Percentiles rank a stretch among this genome's conserved stretches.
Evolutionary conservation across 2,888 invertebrate species (phyloP).

Genomic region (Drosophila putrida): DNA sequence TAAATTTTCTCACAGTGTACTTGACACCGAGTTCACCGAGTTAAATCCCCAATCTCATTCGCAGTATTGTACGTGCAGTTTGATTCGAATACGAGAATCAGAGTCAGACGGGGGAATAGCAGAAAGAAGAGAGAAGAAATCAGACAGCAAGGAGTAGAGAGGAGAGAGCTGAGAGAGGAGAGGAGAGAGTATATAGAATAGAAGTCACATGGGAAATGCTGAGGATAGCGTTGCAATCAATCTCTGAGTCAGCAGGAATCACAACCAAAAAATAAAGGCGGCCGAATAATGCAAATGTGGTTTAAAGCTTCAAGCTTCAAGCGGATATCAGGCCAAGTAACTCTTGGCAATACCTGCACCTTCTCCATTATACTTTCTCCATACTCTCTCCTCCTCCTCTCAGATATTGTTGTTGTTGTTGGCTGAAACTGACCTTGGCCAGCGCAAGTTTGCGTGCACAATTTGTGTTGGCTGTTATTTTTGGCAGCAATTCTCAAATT

Average conservation of each 20-base stretch:
- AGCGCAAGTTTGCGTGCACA: constrained; percentile 68
- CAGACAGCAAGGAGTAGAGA: not conserved
- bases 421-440: constrained; percentile 63
- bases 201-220: constrained; percentile 25
- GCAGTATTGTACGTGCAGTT: constrained; percentile 1
- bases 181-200: not conserved
- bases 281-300: constrained; percentile 64
- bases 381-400: not conserved
- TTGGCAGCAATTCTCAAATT: constrained; percentile 65
- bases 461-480: constrained; percentile 66
- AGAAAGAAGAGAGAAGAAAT: not conserved
- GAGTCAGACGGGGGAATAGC: not conserved
- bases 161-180: not conserved
- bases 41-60: constrained; percentile 1
- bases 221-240: constrained; percentile 56
- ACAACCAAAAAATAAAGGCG: constrained; percentile 35
- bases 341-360: constrained; percentile 1
- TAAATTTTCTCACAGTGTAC: not conserved
- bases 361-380: not conserved
- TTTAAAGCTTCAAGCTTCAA: constrained; percentile 34
- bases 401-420: constrained; percentile 19
- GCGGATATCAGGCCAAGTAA: constrained; percentile 15
- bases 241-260: constrained; percentile 52
- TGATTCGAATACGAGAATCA: not conserved
- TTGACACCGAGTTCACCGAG: no score